Base-by-base conservation (phyloP, 2,113 vertebrate genomes). In the Neolamprologus fasciatus region DNA sequence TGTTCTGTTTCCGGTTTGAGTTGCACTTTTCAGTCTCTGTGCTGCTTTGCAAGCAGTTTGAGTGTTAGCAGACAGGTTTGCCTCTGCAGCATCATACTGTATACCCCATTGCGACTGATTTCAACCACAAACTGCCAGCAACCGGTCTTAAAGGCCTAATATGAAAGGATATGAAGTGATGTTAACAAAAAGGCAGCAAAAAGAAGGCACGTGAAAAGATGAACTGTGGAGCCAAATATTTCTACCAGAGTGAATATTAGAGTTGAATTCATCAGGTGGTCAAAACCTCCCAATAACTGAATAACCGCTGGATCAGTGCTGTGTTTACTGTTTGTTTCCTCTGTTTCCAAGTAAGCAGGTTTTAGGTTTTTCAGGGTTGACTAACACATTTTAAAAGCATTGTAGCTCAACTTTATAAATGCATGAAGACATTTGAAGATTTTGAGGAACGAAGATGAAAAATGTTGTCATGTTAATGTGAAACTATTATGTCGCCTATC, bases 151-250 rank as follows among this genome's bases (percentile, higher is more conserved):
- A 0, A 2, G 26, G 55, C 26, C 55, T 17, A 58, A 58, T 0
- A 31, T 58, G 26, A 58, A 58, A 58, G 55, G 5, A 58, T 58
- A 31, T 58, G 55, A 58, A 58, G 55, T 58, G 8, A 58, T 0
- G 14, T 58, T 58, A 58, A 58, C 55, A 57, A 3, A 58, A 58
- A 31, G 55, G 2, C 55, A 58, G 55, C 5, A 4, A 58, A 58
- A 0, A 58, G 0, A 0, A 58, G 55, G 26, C 55, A 17, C 14
- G 0, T 47, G 45, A 42, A 42, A 42, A 42, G 40, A 0, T 57
- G 54, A 66, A 35, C 33, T n/a, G 19, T 66, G 63, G 4, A 68
- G 35, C 19, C 19, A 40, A 8, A 68, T 40, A 71, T 71, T 71
- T 71, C 63, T 68, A 21, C 19, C 63, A 23, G 63, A 40, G 33